phyloP scores from a whole-genome alignment of 30 jellyfish, hydroid and myxozoan species.

The Rhopilema esculentum region DNA sequence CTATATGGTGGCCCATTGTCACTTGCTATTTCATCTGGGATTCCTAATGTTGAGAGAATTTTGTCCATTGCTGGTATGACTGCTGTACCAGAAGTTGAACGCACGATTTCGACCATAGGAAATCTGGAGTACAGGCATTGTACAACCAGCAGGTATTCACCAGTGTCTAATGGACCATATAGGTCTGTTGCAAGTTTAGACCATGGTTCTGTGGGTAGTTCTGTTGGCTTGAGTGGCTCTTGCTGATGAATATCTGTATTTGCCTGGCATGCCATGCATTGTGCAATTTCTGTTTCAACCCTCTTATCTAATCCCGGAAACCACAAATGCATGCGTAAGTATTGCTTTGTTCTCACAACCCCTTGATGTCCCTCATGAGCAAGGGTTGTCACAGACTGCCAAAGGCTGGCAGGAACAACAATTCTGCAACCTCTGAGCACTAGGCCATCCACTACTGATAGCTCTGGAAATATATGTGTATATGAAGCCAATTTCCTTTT shows the following conservation, averaged over 20 bases:
- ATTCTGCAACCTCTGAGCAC: slow-evolving; percentile 20
- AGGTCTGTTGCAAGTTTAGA: slow-evolving; percentile 10
- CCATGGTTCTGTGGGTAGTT: slow-evolving; percentile 59
- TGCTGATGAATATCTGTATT: slow-evolving; percentile 26
- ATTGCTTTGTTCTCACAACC: slow-evolving; percentile 17
- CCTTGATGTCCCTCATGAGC: slow-evolving; percentile 83
- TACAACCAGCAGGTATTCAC: slow-evolving; percentile 67
- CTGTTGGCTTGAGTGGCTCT: slow-evolving; percentile 39
- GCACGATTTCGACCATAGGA: slow-evolving; percentile 60
- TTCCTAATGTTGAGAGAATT: slow-evolving; percentile 28
- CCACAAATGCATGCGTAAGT: slow-evolving; percentile 67
- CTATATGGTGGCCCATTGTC: slow-evolving; percentile 69
- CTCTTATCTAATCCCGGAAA: slow-evolving; percentile 45
- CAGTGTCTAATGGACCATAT: slow-evolving; percentile 17
- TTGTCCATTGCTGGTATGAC: slow-evolving; percentile 54
- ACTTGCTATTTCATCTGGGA: slow-evolving; percentile 25
- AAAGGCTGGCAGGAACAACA: slow-evolving; percentile 32
- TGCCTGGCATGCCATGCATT: slow-evolving; percentile 59
- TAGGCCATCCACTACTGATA: slow-evolving; percentile 25
- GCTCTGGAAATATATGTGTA: slow-evolving; percentile 10
- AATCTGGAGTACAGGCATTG: slow-evolving; percentile 39
- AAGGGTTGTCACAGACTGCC: slow-evolving; percentile 4
- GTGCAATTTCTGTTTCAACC: slow-evolving; percentile 6
- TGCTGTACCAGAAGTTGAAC: slow-evolving; percentile 34
- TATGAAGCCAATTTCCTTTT: slow-evolving; percentile 26